A percentile compares a stretch with the other conserved stretches of the same genome.
phyloP scores from a whole-genome alignment of 2,797 vertebrate species.

The Falco concolor region DNA sequence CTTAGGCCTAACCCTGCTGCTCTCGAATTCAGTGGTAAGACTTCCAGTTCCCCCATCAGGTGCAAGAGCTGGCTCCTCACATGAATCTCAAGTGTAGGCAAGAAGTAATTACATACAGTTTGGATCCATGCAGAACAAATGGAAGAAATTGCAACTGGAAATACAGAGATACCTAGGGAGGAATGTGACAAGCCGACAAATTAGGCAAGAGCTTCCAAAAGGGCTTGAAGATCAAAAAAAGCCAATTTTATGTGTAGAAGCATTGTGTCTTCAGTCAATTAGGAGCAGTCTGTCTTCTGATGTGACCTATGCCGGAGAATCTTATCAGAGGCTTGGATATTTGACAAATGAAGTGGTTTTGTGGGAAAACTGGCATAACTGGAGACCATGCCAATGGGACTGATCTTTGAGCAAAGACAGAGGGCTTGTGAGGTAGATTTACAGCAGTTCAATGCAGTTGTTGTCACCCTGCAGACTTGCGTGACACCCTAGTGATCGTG shows the following conservation, averaged over 20 bases:
- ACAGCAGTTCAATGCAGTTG: not conserved
- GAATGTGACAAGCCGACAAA: conserved; percentile 3
- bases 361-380: not conserved
- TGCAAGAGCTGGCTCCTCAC: not conserved
- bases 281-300: not conserved
- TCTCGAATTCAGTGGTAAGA: not conserved
- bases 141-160: not conserved
- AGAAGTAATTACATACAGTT: not conserved
- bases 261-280: not conserved
- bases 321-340: not conserved
- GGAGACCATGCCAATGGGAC: not conserved
- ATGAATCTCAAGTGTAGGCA: not conserved
- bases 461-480: not conserved
- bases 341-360: not conserved
- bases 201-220: conserved; percentile 11
- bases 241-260: not conserved
- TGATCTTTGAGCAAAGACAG: not conserved
- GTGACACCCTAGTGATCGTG: not conserved
- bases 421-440: not conserved
- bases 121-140: not conserved
- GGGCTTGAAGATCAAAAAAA: not conserved
- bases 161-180: not conserved
- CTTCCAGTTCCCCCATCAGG: not conserved
- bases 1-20: not conserved
- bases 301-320: not conserved